Evolutionary conservation across 2,113 vertebrate genomes (phyloP).

Genomic region (Trochalopteron elliotii): DNA sequence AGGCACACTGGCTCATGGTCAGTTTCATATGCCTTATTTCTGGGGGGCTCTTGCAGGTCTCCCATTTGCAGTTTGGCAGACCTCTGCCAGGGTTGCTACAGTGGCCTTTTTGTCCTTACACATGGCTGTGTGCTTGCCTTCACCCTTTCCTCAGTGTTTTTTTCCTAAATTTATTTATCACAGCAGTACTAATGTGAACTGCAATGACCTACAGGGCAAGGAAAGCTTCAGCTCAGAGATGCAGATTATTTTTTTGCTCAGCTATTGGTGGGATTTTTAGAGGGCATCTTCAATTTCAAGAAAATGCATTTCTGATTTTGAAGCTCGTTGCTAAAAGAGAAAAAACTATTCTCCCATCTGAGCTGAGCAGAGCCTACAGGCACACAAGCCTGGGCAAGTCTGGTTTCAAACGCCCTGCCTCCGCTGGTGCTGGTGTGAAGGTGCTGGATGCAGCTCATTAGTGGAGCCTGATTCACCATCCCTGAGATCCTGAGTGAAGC

Average conservation of each 20-base stretch:
- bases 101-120: not conserved
- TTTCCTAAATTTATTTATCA: not conserved
- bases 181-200: not conserved
- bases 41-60: not conserved
- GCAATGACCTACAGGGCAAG: not conserved
- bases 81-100: not conserved
- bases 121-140: not conserved
- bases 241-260: not conserved
- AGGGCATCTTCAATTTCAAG: not conserved
- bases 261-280: not conserved
- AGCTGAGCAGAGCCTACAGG: not conserved
- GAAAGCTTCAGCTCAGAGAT: not conserved
- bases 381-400: not conserved
- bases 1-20: not conserved
- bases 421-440: fast-evolving
- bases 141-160: not conserved
- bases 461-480: not conserved
- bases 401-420: not conserved
- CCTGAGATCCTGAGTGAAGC: not conserved
- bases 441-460: slow-evolving; percentile 12
- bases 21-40: not conserved
- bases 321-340: not conserved
- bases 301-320: not conserved
- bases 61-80: not conserved
- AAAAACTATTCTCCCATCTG: not conserved